Evolutionary conservation across 2,113 vertebrate species (phyloP), one percentile per base, ranked within the genome.

Genomic region (Gobio gobio): DNA sequence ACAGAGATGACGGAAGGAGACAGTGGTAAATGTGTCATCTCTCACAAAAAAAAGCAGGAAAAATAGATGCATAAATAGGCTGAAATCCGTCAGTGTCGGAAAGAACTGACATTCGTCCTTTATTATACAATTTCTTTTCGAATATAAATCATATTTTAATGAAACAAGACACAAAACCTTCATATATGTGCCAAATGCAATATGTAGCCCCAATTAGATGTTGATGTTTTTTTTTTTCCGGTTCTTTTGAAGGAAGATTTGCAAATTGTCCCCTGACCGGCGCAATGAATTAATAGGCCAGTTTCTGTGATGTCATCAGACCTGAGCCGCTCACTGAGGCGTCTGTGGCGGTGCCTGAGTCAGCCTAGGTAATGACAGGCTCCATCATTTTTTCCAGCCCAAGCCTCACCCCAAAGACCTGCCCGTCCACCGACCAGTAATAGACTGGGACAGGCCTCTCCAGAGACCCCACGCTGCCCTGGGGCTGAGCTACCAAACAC

Each of bases 311-410:
- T 85, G 73, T 78, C 83, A 87, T 83, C 83, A 85, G 79, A 70
- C 70, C 78, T 61, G 78, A 82, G 78, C 61, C 47, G 2, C 45
- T 85, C 49, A 85, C 64, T 49, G 66, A 73, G 54, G 78, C 73
- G 83, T 85, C 86, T 85, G 83, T 86, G 85, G 84, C 80, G 47
- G 36, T 78, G 75, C 74, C 51, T 90, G 89, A 90, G 77, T 90
- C 87, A 88, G 89, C 82, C 87, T 87, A 83, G 59, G 83, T 88
- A 88, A 87, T 88, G 84, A 88, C 83, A 77, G 73, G 13, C 83
- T 68, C 66, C 56, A 78, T 89, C 87, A 89, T 79, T 66, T 83
- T 90, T 90, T 90, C 87, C 89, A 85, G 86, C 26, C 22, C 51
- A 61, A 45, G 51, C 54, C 81, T 66, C 58, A 9, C 83, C 68